Percentiles rank a stretch among this genome's conserved stretches.
These are phyloP conservation scores for Gnathonemus echidnorhynchus DNA, from an alignment of 2,113 vertebrate genomes.

Conservation along the genomic window DNA sequence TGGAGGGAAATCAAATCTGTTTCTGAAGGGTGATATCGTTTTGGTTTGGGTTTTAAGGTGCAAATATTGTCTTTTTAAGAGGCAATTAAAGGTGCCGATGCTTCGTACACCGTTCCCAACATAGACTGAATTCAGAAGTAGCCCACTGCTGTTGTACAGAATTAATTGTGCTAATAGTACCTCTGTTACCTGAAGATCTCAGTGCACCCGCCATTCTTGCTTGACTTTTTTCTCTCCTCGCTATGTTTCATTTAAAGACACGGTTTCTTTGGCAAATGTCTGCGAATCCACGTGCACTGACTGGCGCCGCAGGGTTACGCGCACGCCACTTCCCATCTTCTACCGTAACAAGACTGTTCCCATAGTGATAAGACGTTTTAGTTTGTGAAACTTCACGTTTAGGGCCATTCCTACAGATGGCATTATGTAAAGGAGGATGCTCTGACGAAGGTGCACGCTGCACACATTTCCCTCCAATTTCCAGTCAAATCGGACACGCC, in stretches of 20 bases:
- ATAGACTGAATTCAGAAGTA: conserved; percentile 47
- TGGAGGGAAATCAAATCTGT: conserved; percentile 35
- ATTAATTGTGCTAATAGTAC: conserved; percentile 79
- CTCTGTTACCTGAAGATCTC: conserved; percentile 83
- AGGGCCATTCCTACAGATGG: conserved; percentile 30
- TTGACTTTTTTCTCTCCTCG: conserved; percentile 32
- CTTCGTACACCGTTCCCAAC: conserved; percentile 53
- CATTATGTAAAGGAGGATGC: not conserved
- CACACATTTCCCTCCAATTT: not conserved
- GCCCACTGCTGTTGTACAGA: conserved; percentile 59
- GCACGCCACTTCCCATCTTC: not conserved
- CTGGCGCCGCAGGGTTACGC: conserved; percentile 33
- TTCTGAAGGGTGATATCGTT: conserved; percentile 49
- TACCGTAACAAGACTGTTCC: not conserved
- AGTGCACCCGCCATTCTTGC: conserved; percentile 65
- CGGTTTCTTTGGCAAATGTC: conserved; percentile 67
- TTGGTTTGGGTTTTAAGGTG: conserved; percentile 68
- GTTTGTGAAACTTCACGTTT: conserved; percentile 12
- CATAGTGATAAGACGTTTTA: conserved; percentile 30
- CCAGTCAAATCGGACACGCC: not conserved
- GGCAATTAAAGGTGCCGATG: conserved; percentile 53
- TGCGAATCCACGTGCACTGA: conserved; percentile 44
- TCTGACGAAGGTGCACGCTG: not conserved
- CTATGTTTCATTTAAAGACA: conserved; percentile 46
- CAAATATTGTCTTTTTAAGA: conserved; percentile 61